Conservation (phyloP, 2,797 vertebrate genomes). For the Chelonia mydas region DNA sequence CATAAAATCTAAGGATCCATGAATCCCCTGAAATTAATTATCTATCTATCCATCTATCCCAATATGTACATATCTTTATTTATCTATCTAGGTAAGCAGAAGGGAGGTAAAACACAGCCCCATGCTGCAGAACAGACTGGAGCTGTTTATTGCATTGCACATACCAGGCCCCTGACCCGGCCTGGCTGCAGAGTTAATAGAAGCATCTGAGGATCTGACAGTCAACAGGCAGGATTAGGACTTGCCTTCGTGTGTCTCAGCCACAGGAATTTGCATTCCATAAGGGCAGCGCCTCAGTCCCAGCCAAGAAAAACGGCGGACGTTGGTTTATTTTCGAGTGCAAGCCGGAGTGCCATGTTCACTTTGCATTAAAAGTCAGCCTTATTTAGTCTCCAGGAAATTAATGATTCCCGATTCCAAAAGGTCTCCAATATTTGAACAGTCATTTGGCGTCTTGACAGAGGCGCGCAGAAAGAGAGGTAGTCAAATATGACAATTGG, state of each 20-base stretch:
- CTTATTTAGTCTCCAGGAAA: conserved; percentile 29
- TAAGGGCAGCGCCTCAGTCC: neutral
- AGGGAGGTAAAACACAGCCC: neutral
- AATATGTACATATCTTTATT: neutral
- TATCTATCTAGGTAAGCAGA: neutral
- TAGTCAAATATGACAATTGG: conserved; percentile 73
- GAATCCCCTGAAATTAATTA: neutral
- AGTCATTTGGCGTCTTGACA: conserved; percentile 49
- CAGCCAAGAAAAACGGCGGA: neutral
- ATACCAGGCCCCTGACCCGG: neutral
- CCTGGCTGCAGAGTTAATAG: neutral
- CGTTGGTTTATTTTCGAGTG: neutral
- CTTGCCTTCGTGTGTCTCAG: neutral
- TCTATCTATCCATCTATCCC: neutral
- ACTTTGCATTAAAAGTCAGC: conserved; percentile 34
- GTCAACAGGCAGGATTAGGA: neutral
- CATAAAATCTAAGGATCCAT: neutral
- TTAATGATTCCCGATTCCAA: conserved; percentile 30
- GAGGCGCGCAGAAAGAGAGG: conserved; percentile 24
- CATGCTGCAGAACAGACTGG: neutral
- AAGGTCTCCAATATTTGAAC: conserved; percentile 33
- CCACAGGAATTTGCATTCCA: conserved; percentile 12
- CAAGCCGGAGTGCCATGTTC: neutral
- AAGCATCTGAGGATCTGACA: neutral
- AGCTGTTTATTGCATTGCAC: neutral